Percentiles rank a stretch among this genome's conserved stretches.
Conservation (phyloP, 2,888 invertebrate species). For the Tenthredo notha region DNA sequence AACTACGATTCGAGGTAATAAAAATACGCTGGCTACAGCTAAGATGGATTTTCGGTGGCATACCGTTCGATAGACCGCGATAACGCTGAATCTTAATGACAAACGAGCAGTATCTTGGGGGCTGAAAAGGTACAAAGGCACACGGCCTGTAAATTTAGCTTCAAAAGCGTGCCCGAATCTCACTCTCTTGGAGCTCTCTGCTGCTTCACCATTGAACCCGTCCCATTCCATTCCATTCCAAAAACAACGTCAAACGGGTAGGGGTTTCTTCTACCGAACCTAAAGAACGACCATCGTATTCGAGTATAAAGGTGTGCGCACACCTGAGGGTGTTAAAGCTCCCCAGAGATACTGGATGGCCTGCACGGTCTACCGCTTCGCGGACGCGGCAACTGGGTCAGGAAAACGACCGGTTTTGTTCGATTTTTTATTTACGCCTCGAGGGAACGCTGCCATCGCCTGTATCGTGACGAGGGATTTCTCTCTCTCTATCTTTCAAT, state of each 20-base stretch:
- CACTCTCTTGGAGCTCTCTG: background rate
- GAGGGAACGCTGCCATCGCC: slow-evolving; percentile 43
- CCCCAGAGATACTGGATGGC: slow-evolving; percentile 51
- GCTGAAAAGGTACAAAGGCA: slow-evolving; percentile 43
- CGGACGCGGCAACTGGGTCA: slow-evolving; percentile 47
- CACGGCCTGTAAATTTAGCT: slow-evolving; percentile 41
- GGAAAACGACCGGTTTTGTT: slow-evolving; percentile 49
- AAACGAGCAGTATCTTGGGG: slow-evolving; percentile 48
- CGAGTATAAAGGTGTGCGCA: slow-evolving; percentile 46
- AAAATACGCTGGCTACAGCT: slow-evolving; percentile 6
- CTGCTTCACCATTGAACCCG: slow-evolving; percentile 26
- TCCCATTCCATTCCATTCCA: background rate
- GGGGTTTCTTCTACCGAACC: slow-evolving; percentile 32
- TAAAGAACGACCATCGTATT: slow-evolving; percentile 47
- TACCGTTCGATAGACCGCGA: slow-evolving; percentile 47
- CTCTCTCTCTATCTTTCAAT: slow-evolving; percentile 28
- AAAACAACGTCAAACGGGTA: slow-evolving; percentile 49
- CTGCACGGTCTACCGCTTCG: slow-evolving; percentile 47
- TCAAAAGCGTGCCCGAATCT: slow-evolving; percentile 41
- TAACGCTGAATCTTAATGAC: slow-evolving; percentile 52
- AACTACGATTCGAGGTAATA: background rate
- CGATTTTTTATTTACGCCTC: slow-evolving; percentile 49
- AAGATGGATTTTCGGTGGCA: slow-evolving; percentile 21
- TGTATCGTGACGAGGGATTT: slow-evolving; percentile 38
- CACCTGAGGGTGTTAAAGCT: slow-evolving; percentile 52